phyloP scores from a whole-genome alignment of 2,797 vertebrate genomes.

The Centropyge bicolor region DNA sequence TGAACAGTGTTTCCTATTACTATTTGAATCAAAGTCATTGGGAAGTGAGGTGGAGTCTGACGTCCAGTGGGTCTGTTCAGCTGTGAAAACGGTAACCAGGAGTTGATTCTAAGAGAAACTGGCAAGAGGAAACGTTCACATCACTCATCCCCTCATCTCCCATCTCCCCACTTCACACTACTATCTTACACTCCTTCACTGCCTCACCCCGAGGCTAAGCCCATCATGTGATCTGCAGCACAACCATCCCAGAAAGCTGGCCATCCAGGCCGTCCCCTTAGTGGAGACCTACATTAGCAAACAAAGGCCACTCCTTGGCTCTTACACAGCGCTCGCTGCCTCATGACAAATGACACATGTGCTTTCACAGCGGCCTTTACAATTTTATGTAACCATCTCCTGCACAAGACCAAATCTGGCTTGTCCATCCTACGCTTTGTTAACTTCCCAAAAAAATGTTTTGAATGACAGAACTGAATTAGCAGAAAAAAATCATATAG shows the following conservation, averaged over 20 bases:
- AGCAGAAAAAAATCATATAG: not conserved
- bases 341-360: slow-evolving; percentile 56
- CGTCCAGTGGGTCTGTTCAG: slow-evolving; percentile 32
- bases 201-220: slow-evolving; percentile 75
- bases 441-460: slow-evolving; percentile 24
- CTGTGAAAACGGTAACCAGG: slow-evolving; percentile 52
- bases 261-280: slow-evolving; percentile 66
- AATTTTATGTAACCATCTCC: slow-evolving; percentile 44
- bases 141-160: slow-evolving; percentile 63
- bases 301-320: slow-evolving; percentile 72
- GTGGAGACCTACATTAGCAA: slow-evolving; percentile 80
- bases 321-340: slow-evolving; percentile 28
- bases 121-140: slow-evolving; percentile 57
- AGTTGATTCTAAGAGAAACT: slow-evolving; percentile 60
- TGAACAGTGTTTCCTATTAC: not conserved
- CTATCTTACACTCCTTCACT: slow-evolving; percentile 65
- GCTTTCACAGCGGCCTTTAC: slow-evolving; percentile 49
- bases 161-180: slow-evolving; percentile 50
- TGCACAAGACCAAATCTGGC: slow-evolving; percentile 14
- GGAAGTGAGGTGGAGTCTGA: slow-evolving; percentile 6
- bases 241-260: slow-evolving; percentile 73
- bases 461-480: slow-evolving; percentile 35
- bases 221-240: slow-evolving; percentile 76
- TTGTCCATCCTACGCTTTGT: slow-evolving; percentile 31
- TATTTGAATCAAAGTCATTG: not conserved